Evolutionary conservation across 2,797 vertebrate genomes (phyloP), one percentile per base, ranked within the genome.

Genomic region (Falco cherrug): DNA sequence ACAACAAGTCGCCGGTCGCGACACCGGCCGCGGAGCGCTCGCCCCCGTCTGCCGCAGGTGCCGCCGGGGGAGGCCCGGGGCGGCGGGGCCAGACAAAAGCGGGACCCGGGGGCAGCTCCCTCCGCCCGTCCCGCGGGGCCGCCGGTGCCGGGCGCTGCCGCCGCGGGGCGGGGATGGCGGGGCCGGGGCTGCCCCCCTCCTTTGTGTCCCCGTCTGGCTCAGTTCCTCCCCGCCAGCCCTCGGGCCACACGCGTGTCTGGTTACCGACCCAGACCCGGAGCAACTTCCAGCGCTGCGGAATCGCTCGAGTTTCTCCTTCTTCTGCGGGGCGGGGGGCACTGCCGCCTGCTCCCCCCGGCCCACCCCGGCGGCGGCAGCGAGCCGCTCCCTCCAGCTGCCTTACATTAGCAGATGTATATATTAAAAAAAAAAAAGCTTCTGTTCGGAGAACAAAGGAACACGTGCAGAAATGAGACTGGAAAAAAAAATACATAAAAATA

Each of bases 191-290:
- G 98, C 97, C 98, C 98, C 97, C 98, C 98, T 92, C 98, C 98
- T 99, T 99, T 99, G 91, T 99, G 99, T 99, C 99, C 98, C 87
- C 98, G 99, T 99, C 99, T 99, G 99, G 98, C 98, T 98, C 97
- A 98, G 99, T 99, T 99, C 99, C 98, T 99, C 98, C 97, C 98
- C 97, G 97, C 96, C 98, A 92, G 90, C 92, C 98, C 98, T 97
- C 95, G 95, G 97, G 98, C 98, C 71, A 96, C 95, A 90, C 96
- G 95, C 98, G 98, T 97, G 94, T 98, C 98, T 95, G 96, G 96
- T 97, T 97, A 98, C 97, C 94, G 88, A 82, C 56, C 88, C 88
- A 47, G 25, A 63, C n/a, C 89, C 93, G 81, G 48, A 90, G 84
- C 91, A 81, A 88, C 91, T 93, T 88, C 74, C 87, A 87, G 91